A percentile compares a stretch with the other conserved stretches of the same genome.
Conservation (phyloP, 2,888 invertebrate genomes). For the Trachelus troglodyta region DNA sequence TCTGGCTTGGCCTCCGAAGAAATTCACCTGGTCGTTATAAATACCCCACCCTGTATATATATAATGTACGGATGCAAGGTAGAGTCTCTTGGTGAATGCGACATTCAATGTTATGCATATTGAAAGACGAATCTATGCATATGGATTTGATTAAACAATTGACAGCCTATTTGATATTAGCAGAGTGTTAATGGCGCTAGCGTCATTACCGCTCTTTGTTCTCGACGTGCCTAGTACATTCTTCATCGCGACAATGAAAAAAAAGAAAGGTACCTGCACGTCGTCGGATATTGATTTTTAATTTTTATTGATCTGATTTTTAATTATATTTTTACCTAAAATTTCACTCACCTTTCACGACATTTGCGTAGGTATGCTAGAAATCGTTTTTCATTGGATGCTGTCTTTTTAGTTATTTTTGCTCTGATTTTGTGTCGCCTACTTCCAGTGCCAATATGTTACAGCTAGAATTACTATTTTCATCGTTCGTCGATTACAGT, state of each 20-base stretch:
- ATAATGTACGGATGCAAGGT: not conserved
- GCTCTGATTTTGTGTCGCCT: not conserved
- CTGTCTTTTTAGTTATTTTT: not conserved
- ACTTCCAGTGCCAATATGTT: not conserved
- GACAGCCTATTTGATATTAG: not conserved
- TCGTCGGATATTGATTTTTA: not conserved
- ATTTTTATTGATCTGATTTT: not conserved
- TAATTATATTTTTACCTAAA: not conserved
- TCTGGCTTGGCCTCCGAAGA: too few species aligned
- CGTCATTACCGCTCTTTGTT: not conserved
- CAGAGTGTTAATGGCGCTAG: not conserved
- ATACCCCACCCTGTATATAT: too few species aligned
- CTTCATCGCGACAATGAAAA: not conserved
- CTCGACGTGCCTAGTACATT: not conserved
- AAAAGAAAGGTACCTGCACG: not conserved
- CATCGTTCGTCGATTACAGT: not conserved
- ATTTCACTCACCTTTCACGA: not conserved
- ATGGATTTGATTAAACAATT: not conserved
- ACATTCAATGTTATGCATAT: not conserved
- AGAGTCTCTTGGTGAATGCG: not conserved
- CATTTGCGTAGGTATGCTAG: not conserved
- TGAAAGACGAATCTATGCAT: not conserved
- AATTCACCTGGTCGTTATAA: too few species aligned
- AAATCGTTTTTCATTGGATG: not conserved
- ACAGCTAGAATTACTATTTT: not conserved